phyloP scores from a whole-genome alignment of 2,888 invertebrate genomes.

The Nymphalis polychloros region DNA sequence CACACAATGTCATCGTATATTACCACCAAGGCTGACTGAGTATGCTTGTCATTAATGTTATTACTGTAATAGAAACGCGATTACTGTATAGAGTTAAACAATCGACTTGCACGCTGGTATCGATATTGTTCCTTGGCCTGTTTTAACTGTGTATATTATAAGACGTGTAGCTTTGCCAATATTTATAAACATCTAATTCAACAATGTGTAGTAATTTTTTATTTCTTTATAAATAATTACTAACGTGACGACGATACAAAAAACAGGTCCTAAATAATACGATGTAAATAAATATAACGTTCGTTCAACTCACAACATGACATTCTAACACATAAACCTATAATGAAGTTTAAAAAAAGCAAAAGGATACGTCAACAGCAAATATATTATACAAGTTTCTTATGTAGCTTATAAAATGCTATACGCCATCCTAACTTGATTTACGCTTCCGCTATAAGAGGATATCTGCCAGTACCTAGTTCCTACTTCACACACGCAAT shows the following conservation, averaged over 20 bases:
- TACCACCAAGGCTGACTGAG: constrained; percentile 28
- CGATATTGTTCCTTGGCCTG: constrained; percentile 4
- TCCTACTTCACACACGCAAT: constrained; percentile 28
- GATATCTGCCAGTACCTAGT: constrained; percentile 29
- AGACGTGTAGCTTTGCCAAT: no score
- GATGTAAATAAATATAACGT: no score
- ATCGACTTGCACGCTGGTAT: not conserved
- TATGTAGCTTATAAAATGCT: constrained; percentile 16
- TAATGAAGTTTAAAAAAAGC: not conserved
- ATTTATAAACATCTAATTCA: no score
- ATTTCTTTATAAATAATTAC: no score
- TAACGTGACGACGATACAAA: no score
- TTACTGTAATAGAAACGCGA: not conserved
- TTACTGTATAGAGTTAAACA: not conserved
- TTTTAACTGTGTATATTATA: not conserved
- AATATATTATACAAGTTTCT: not conserved
- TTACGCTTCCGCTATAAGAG: constrained; percentile 35
- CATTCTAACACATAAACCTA: constrained; percentile 9
- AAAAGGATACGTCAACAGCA: constrained; percentile 1
- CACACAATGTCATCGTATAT: constrained; percentile 34
- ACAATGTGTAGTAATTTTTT: no score
- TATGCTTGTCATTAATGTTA: constrained; percentile 17
- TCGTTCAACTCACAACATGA: not conserved
- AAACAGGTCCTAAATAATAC: no score
- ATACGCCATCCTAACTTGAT: constrained; percentile 33